A percentile compares a stretch with the other conserved stretches of the same genome.
Evolutionary conservation across 2,113 vertebrate species (phyloP).

Genomic region (Lanius ludovicianus): DNA sequence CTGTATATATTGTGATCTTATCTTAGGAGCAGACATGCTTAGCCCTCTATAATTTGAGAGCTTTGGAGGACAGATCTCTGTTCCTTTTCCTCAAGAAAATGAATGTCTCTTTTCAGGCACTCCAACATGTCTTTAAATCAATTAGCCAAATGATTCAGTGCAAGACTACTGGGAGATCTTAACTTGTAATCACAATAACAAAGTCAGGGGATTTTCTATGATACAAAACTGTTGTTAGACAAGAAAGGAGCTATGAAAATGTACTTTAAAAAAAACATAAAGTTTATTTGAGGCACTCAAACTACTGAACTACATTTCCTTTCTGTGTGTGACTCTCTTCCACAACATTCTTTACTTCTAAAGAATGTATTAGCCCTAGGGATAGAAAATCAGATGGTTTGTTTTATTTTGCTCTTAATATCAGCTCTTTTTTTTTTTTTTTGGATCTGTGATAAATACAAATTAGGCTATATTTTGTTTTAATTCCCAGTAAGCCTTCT

Average conservation of each 20-base stretch:
- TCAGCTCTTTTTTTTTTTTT: neutral
- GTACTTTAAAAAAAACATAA: neutral
- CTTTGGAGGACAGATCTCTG: neutral
- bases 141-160: neutral
- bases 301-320: neutral
- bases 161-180: neutral
- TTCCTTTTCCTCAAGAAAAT: neutral
- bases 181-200: neutral
- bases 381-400: neutral
- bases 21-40: neutral
- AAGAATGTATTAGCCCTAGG: neutral
- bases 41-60: neutral
- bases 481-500: neutral
- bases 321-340: neutral
- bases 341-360: fast-evolving
- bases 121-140: neutral
- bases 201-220: neutral
- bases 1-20: neutral
- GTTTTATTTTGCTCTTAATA: neutral
- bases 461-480: neutral
- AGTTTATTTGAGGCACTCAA: neutral
- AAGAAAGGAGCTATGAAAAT: neutral
- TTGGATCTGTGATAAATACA: neutral
- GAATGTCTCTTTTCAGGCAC: neutral
- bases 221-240: neutral